phyloP scores from a whole-genome alignment of 2,113 vertebrate species.

The Herpailurus yagouaroundi region DNA sequence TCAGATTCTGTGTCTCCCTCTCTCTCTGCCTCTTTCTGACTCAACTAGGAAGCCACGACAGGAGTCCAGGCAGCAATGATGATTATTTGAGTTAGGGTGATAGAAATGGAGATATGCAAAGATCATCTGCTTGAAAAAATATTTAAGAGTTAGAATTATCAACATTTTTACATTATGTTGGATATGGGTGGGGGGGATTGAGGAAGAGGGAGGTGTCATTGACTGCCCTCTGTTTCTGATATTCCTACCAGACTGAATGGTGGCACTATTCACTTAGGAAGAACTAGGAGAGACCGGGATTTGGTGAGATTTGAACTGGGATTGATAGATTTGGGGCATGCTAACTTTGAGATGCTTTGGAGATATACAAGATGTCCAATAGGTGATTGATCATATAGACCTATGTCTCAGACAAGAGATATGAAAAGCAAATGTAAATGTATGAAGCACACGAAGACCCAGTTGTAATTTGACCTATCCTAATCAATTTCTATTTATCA shows the following conservation, averaged over 20 bases:
- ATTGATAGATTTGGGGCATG: background rate
- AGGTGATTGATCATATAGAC: background rate
- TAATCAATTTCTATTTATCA: background rate
- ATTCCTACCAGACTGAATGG: background rate
- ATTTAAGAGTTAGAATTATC: background rate
- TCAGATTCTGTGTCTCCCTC: too few relatives aligned
- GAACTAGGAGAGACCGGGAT: background rate
- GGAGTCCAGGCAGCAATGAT: background rate
- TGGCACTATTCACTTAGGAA: background rate
- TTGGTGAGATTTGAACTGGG: background rate
- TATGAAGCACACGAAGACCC: background rate
- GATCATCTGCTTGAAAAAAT: background rate
- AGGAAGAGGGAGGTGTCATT: background rate
- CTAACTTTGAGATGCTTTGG: background rate
- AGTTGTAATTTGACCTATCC: background rate
- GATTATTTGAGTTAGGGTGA: background rate
- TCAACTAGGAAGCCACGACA: background rate
- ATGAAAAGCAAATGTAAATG: background rate
- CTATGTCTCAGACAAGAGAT: background rate
- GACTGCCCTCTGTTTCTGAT: background rate
- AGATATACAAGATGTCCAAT: background rate
- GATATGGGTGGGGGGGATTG: accelerated
- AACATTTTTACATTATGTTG: background rate
- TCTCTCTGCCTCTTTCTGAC: too few relatives aligned
- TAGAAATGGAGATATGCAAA: background rate